Evolutionary conservation across 2,888 invertebrate species (phyloP).

Genomic region (Netelia inedita): DNA sequence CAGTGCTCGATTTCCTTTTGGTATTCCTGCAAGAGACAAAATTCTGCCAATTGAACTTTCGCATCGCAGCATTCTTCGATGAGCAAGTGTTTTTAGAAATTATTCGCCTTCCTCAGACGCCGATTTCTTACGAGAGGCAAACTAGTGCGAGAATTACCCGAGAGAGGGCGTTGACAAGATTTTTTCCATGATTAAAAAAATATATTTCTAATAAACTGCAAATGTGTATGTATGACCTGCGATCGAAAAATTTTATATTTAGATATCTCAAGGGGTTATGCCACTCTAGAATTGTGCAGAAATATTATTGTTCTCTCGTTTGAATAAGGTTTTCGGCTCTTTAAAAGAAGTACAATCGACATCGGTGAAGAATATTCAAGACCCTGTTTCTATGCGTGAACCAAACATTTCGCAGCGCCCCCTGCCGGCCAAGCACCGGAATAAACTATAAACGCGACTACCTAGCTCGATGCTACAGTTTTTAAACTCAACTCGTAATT

Average conservation of each 20-base stretch:
- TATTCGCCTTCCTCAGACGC: no score
- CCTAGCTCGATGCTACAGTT: no score
- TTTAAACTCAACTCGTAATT: no score
- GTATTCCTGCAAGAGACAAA: background rate
- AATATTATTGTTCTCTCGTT: background rate
- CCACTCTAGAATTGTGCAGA: background rate
- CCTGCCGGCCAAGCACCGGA: no score
- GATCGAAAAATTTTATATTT: no score
- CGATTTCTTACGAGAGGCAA: no score
- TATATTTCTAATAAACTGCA: background rate
- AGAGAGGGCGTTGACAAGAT: background rate
- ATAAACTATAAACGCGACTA: no score
- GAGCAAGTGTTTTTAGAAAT: background rate
- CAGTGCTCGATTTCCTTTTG: conserved; percentile 21
- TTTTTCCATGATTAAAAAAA: background rate
- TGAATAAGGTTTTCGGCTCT: background rate
- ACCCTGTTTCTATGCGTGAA: no score
- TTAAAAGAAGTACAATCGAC: background rate
- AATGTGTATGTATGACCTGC: background rate
- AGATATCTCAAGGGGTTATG: no score
- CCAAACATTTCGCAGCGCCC: no score
- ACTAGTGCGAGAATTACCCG: background rate
- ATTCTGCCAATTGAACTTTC: background rate
- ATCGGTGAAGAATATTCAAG: no score
- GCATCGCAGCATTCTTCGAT: background rate